A percentile compares a stretch with the other conserved stretches of the same genome.
Conservation (phyloP, 2,888 invertebrate genomes). For the Drosophila meridionalis region DNA sequence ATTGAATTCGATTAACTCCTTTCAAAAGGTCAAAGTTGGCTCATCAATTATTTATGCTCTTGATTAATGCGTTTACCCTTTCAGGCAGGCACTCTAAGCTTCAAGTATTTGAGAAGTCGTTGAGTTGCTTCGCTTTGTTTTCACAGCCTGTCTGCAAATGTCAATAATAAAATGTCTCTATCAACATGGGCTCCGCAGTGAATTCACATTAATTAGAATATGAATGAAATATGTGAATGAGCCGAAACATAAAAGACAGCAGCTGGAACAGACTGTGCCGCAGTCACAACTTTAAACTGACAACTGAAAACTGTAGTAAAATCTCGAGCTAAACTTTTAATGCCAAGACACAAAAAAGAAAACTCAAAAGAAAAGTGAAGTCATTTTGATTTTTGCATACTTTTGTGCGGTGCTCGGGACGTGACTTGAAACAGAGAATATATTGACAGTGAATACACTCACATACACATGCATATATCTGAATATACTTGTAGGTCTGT, state of each 20-base stretch:
- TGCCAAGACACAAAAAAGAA: not conserved
- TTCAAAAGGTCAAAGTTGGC: not conserved
- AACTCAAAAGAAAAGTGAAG: not conserved
- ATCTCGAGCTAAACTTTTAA: conserved; percentile 21
- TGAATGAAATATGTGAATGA: not conserved
- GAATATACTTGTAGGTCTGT: not conserved
- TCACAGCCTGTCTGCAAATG: not conserved
- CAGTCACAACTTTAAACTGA: conserved; percentile 9
- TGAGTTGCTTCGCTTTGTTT: conserved; percentile 7
- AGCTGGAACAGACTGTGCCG: conserved; percentile 6
- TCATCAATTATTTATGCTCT: conserved; percentile 21
- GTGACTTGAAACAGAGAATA: conserved; percentile 5
- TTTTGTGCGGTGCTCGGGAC: conserved; percentile 19
- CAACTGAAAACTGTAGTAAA: conserved; percentile 16
- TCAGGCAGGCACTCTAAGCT: conserved; percentile 7
- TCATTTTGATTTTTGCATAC: conserved; percentile 24
- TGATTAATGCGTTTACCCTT: conserved; percentile 24
- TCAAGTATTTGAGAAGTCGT: conserved; percentile 14
- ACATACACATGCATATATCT: not conserved
- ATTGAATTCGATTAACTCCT: conserved; percentile 13
- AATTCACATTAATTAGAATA: conserved; percentile 32
- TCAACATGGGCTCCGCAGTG: conserved; percentile 9
- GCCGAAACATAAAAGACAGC: conserved; percentile 11
- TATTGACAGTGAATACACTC: not conserved
- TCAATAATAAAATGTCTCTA: conserved; percentile 2